These are phyloP conservation scores for Platyrinchus mystaceus DNA, from an alignment of 2,797 vertebrate species.

Conservation along the genomic window DNA sequence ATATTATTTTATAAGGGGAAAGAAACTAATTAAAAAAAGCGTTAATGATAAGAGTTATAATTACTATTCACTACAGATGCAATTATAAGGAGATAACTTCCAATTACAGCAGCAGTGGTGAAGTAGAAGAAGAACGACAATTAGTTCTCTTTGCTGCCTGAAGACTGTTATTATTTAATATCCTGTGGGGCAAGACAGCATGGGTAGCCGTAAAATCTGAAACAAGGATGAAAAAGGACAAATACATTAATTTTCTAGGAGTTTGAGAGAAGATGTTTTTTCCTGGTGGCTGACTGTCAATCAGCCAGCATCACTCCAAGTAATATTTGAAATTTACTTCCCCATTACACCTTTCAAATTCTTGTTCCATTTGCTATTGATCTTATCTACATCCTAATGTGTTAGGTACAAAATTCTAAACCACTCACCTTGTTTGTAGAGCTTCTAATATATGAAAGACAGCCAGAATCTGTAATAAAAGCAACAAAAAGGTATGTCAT, in stretches of 20 bases:
- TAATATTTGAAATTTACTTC: not conserved
- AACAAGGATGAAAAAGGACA: slow-evolving; percentile 2
- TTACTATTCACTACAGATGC: slow-evolving; percentile 67
- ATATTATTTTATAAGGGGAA: slow-evolving; percentile 41
- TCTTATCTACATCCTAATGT: not conserved
- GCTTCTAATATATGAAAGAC: not conserved
- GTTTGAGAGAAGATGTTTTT: not conserved
- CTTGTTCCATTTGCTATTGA: not conserved
- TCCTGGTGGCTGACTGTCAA: not conserved
- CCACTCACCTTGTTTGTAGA: not conserved
- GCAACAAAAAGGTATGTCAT: not conserved
- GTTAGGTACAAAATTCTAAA: not conserved
- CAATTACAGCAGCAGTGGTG: slow-evolving; percentile 62
- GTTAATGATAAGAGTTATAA: slow-evolving; percentile 73
- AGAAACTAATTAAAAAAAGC: slow-evolving; percentile 68
- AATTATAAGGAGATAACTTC: slow-evolving; percentile 73
- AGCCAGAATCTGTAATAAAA: not conserved
- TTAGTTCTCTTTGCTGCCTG: slow-evolving; percentile 56
- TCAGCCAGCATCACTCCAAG: not conserved
- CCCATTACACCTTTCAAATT: not conserved
- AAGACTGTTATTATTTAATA: slow-evolving; percentile 62
- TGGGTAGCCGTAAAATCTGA: not conserved
- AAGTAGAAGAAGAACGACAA: slow-evolving; percentile 50
- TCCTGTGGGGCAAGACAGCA: slow-evolving; percentile 49
- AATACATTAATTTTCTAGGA: slow-evolving; percentile 12